A percentile compares a stretch with the other conserved stretches of the same genome.
Evolutionary conservation across 2,888 invertebrate species (phyloP).

Genomic region (Lapara coniferarum): DNA sequence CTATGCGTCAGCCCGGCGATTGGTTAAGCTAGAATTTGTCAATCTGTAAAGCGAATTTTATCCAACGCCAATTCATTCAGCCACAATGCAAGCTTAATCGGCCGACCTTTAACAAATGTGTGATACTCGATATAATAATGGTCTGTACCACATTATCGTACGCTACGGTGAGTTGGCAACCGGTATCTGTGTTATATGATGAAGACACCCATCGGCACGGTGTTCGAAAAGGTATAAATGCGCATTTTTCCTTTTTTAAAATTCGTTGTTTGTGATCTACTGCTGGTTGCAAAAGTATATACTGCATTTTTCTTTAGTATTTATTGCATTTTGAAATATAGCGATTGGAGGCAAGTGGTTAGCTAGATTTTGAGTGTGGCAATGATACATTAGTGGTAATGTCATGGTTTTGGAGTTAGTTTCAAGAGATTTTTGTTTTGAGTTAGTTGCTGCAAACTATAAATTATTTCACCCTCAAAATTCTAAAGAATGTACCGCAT

Average conservation of each 20-base stretch:
- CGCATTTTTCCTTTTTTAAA: background rate
- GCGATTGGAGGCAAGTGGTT: background rate
- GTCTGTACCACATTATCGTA: background rate
- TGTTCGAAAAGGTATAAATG: background rate
- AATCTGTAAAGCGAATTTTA: conserved; percentile 49
- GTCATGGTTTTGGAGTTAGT: too few relatives aligned
- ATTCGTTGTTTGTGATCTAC: background rate
- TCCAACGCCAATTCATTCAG: conserved; percentile 42
- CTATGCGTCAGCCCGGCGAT: conserved; percentile 45
- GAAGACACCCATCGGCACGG: background rate
- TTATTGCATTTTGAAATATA: background rate
- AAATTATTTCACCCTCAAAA: background rate
- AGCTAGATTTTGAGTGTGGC: conserved; percentile 1
- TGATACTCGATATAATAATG: background rate
- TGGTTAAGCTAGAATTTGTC: conserved; percentile 52
- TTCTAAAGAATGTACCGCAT: background rate
- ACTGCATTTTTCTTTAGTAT: too few relatives aligned
- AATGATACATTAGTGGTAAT: background rate
- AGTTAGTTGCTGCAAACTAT: background rate
- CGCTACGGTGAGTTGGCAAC: conserved; percentile 4
- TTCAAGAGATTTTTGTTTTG: background rate
- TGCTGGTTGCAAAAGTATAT: too few relatives aligned
- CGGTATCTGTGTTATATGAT: background rate
- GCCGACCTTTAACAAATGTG: conserved; percentile 29
- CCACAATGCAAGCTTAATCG: conserved; percentile 32